phyloP scores from a whole-genome alignment of 2,888 invertebrate species.

The Calliopum simillimum region DNA sequence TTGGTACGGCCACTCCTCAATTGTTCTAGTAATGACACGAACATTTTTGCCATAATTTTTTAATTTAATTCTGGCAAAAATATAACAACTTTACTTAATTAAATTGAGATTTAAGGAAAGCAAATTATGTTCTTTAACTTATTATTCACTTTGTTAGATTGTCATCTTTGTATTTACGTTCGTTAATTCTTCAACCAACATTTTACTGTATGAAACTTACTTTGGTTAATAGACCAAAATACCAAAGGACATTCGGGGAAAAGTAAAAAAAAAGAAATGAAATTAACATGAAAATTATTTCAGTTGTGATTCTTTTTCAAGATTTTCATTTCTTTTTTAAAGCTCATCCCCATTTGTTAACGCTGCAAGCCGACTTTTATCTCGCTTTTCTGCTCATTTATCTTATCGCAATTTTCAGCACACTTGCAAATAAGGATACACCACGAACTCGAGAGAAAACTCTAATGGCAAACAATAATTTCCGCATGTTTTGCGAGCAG shows the following conservation, averaged over 20 bases:
- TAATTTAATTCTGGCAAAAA: no score
- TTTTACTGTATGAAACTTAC: not conserved
- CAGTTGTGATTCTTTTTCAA: constrained; percentile 7
- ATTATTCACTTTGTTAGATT: constrained; percentile 9
- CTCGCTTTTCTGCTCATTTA: not conserved
- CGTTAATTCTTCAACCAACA: no score
- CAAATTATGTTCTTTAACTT: not conserved
- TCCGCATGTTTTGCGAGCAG: constrained; percentile 19
- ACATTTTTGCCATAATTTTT: no score
- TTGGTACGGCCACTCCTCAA: no score
- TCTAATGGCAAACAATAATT: constrained; percentile 23
- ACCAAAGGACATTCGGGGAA: not conserved
- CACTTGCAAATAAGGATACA: constrained; percentile 5
- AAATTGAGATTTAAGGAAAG: not conserved
- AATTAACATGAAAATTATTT: not conserved
- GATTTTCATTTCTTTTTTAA: not conserved
- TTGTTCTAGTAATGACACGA: no score
- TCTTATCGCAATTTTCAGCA: not conserved
- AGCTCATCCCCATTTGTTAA: not conserved
- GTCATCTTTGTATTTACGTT: not conserved
- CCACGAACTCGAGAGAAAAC: not conserved
- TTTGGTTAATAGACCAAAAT: not conserved
- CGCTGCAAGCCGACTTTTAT: not conserved
- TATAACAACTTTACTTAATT: not conserved
- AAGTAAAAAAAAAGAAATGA: not conserved